Evolutionary conservation across 2,888 invertebrate genomes (phyloP).

Genomic region (Calliscelio sp.): DNA sequence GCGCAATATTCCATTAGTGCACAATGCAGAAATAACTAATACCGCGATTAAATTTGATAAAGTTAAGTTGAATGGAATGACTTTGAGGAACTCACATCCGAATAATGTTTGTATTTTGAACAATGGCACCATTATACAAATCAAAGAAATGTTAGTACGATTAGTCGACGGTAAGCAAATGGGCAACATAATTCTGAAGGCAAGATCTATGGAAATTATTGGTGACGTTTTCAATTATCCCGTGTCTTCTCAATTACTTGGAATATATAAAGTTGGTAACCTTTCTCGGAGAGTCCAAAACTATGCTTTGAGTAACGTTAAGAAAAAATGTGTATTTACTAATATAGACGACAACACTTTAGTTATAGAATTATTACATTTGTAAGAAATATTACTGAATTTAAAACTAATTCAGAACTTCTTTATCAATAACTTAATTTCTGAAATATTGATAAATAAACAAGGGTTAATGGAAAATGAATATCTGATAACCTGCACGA

Average conservation of each 20-base stretch:
- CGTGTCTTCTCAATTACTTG: constrained; percentile 19
- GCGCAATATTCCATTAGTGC: constrained; percentile 3
- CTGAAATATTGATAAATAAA: not conserved
- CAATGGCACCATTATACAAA: constrained; percentile 37
- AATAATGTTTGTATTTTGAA: constrained; percentile 49
- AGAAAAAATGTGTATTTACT: constrained; percentile 45
- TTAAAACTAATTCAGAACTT: no score
- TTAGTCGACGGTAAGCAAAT: constrained; percentile 13
- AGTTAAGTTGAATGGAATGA: constrained; percentile 30
- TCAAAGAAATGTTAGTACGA: constrained; percentile 36
- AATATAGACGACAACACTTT: constrained; percentile 15
- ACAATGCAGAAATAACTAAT: constrained; percentile 10
- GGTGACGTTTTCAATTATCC: constrained; percentile 42
- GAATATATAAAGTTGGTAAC: constrained; percentile 26
- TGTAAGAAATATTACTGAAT: not conserved
- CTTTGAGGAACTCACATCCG: constrained; percentile 29
- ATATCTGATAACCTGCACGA: not conserved
- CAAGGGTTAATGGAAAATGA: not conserved
- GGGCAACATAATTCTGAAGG: constrained; percentile 34
- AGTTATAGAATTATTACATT: constrained; percentile 35
- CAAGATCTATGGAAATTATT: constrained; percentile 14
- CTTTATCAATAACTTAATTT: not conserved
- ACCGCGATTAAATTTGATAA: constrained; percentile 21
- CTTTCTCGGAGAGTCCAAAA: constrained; percentile 8
- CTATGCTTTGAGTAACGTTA: constrained; percentile 33